A percentile compares a stretch with the other conserved stretches of the same genome.
Conservation (phyloP, 2,797 vertebrate species). For the Anomalospiza imberbis region DNA sequence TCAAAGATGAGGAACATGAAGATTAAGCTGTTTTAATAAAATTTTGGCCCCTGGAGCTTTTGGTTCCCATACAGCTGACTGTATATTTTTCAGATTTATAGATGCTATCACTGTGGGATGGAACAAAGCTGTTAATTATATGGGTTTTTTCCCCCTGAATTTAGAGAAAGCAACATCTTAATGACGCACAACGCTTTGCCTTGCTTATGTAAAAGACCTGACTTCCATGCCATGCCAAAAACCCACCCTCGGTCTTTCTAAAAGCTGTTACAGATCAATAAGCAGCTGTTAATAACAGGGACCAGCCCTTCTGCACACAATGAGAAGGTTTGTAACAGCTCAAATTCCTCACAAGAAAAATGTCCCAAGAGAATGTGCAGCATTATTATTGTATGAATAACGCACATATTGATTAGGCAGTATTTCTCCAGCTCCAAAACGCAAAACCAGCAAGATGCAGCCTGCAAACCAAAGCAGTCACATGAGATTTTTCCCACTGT, state of each 20-base stretch:
- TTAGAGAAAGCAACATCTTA: not conserved
- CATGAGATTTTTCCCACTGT: not conserved
- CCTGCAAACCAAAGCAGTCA: not conserved
- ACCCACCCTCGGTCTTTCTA: not conserved
- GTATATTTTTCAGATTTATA: not conserved
- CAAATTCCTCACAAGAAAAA: not conserved
- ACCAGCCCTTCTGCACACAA: not conserved
- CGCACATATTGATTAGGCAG: not conserved
- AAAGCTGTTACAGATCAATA: not conserved
- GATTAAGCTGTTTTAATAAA: not conserved
- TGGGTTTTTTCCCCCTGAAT: not conserved
- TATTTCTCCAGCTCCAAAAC: not conserved
- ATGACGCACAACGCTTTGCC: not conserved
- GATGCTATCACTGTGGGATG: not conserved
- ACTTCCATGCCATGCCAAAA: not conserved
- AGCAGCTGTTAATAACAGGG: not conserved
- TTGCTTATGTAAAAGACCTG: not conserved
- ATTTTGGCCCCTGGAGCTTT: not conserved
- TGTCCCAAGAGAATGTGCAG: rapidly evolving
- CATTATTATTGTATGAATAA: not conserved
- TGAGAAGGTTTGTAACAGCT: not conserved
- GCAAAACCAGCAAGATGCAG: constrained; percentile 20
- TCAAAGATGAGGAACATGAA: not conserved
- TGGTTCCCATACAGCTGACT: not conserved
- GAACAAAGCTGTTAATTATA: not conserved